Evolutionary conservation across 92 coral and sea anemone species (phyloP).

Genomic region (Palythoa grandis): DNA sequence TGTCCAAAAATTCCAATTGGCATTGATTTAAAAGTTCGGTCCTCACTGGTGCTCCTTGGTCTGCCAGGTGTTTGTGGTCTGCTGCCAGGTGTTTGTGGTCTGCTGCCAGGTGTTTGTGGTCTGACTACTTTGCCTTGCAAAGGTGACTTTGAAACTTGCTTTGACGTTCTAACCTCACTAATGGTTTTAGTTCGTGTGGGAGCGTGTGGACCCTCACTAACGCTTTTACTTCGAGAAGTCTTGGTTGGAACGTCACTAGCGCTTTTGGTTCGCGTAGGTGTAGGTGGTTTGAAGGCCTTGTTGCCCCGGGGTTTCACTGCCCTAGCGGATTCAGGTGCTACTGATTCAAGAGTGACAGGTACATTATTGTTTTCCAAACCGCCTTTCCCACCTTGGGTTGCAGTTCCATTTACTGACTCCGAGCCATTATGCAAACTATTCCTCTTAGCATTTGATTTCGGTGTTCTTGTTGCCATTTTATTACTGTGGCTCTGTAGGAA

Average conservation of each 20-base stretch:
- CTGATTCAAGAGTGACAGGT: slow-evolving; percentile 19
- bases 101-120: neutral
- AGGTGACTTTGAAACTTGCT: neutral
- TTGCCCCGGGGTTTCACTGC: neutral
- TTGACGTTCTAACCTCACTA: neutral
- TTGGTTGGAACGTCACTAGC: neutral
- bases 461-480: slow-evolving; percentile 28
- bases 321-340: neutral
- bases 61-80: neutral
- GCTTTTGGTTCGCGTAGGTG: neutral
- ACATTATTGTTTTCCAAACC: slow-evolving; percentile 8
- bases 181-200: neutral
- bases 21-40: neutral
- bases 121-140: neutral
- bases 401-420: slow-evolving; percentile 8
- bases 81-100: neutral
- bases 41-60: neutral
- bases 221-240: neutral
- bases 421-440: neutral
- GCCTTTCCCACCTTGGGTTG: neutral
- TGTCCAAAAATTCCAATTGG: neutral
- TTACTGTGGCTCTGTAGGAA: neutral
- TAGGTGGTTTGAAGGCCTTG: neutral
- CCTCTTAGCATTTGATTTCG: neutral
- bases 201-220: neutral